Percentiles rank a stretch among this genome's conserved stretches.
Evolutionary conservation across 2,888 invertebrate genomes (phyloP).

Genomic region (Chironomus riparius): DNA sequence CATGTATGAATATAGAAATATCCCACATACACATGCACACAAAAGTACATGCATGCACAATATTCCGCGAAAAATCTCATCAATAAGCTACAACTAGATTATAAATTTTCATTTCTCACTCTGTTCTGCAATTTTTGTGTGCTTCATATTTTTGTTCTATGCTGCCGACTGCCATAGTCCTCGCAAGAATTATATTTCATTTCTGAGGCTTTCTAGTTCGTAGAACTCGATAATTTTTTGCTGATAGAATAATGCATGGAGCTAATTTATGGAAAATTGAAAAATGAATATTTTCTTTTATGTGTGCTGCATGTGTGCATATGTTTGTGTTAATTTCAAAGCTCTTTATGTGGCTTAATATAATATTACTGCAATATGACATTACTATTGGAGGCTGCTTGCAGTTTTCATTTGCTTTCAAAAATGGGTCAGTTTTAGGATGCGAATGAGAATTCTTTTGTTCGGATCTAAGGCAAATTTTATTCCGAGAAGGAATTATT

Average conservation of each 20-base stretch:
- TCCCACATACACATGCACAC: background rate
- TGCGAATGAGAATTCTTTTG: no score
- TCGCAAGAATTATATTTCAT: background rate
- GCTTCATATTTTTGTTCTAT: background rate
- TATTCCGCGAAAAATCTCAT: background rate
- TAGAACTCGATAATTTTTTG: background rate
- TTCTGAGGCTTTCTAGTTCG: background rate
- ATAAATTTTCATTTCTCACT: background rate
- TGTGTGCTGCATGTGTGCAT: background rate
- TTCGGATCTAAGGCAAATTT: no score
- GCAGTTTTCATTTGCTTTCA: no score
- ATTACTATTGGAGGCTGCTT: no score
- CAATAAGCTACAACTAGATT: background rate
- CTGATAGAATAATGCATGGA: background rate
- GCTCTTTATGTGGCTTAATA: background rate
- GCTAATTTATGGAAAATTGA: no score
- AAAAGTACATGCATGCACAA: background rate
- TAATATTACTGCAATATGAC: background rate
- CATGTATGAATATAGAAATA: no score
- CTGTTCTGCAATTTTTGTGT: background rate
- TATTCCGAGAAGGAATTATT: no score
- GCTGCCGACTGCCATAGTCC: background rate
- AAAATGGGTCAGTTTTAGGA: no score
- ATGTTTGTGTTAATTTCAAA: background rate
- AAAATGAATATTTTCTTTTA: no score